These are phyloP conservation scores for Pseudolaguvia tuberculata DNA, from an alignment of 2,113 vertebrate genomes.

Conservation along the genomic window DNA sequence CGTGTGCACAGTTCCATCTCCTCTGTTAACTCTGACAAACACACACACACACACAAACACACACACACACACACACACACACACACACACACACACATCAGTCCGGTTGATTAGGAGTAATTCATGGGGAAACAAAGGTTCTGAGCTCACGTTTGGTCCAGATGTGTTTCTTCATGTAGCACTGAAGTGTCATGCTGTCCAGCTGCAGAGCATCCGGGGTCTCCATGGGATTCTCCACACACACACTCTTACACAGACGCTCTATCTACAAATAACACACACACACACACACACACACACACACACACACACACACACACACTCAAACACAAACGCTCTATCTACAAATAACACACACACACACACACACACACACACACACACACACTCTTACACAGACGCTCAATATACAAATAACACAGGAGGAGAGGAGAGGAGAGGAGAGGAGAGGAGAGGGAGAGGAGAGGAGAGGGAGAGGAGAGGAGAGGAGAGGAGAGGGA, in stretches of 20 bases:
- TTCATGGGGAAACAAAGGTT: neutral
- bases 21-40: slow-evolving; percentile 58
- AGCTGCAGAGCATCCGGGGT: slow-evolving; percentile 58
- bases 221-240: slow-evolving; percentile 56
- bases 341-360: neutral
- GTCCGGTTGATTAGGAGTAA: neutral
- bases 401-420: no score
- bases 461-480: no score
- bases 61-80: slow-evolving; percentile 20
- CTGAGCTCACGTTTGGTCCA: slow-evolving; percentile 63
- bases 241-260: slow-evolving; percentile 58
- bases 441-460: no score
- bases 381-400: no score
- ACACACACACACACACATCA: no score
- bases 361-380: neutral
- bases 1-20: slow-evolving; percentile 55
- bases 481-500: no score
- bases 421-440: no score
- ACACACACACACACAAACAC: slow-evolving; percentile 18
- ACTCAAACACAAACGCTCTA: neutral
- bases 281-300: slow-evolving; percentile 8
- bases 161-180: slow-evolving; percentile 56
- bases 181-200: slow-evolving; percentile 67
- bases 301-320: slow-evolving; percentile 1
- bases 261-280: slow-evolving; percentile 54